phyloP scores from a whole-genome alignment of 23 tunicate genomes.

The Botrylloides violaceus region DNA sequence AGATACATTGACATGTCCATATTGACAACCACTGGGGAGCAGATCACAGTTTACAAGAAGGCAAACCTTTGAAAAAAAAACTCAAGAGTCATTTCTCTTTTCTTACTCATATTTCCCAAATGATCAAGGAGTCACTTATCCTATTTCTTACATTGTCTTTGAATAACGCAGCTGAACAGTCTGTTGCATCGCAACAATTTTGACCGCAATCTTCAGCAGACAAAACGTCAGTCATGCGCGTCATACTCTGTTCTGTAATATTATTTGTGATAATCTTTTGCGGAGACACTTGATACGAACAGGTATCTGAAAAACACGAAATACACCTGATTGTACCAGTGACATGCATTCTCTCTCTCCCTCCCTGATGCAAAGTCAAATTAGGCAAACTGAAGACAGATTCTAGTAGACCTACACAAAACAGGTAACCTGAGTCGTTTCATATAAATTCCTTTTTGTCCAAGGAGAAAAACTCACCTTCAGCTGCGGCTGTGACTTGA shows the following conservation, averaged over 20 bases:
- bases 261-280: background rate
- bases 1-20: background rate
- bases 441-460: no score
- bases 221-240: background rate
- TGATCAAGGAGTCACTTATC: no score
- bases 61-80: background rate
- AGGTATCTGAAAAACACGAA: background rate
- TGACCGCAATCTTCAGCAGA: constrained; percentile 16
- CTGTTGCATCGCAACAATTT: constrained; percentile 11
- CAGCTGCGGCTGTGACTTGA: constrained; percentile 14
- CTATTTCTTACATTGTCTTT: constrained; percentile 3
- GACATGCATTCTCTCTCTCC: no score
- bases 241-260: background rate
- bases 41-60: constrained; percentile 22
- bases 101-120: no score
- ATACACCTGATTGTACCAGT: no score
- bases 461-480: no score
- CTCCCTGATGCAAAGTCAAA: no score
- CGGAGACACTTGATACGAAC: background rate
- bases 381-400: no score
- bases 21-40: constrained; percentile 2
- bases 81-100: no score
- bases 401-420: no score
- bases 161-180: constrained; percentile 12
- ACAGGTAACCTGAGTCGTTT: no score